phyloP scores from a whole-genome alignment of 2,797 vertebrate genomes.

The Sitta carolinensis region DNA sequence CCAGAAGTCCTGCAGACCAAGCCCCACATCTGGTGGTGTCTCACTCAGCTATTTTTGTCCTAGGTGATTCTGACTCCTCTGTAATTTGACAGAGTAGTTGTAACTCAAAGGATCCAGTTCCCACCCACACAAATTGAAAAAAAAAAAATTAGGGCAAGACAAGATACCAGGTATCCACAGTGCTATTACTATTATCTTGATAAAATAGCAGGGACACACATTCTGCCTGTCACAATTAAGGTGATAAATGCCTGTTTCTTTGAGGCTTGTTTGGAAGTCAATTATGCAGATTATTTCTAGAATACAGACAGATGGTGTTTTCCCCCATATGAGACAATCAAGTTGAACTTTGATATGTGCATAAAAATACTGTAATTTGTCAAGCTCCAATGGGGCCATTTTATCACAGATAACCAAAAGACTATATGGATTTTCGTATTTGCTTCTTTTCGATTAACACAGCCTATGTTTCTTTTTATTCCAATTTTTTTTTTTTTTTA shows the following conservation, averaged over 20 bases:
- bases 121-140: slow-evolving; percentile 29
- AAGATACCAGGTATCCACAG: slow-evolving; percentile 53
- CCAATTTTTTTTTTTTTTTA: not conserved
- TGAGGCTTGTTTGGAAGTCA: slow-evolving; percentile 79
- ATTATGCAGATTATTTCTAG: slow-evolving; percentile 82
- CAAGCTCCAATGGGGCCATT: slow-evolving; percentile 65
- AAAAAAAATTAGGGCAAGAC: slow-evolving; percentile 24
- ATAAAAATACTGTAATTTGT: slow-evolving; percentile 76
- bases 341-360: slow-evolving; percentile 77
- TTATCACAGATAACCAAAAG: slow-evolving; percentile 69
- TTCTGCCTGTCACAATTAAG: slow-evolving; percentile 76
- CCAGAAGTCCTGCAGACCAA: not conserved
- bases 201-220: slow-evolving; percentile 71
- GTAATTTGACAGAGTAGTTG: not conserved
- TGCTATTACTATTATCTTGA: slow-evolving; percentile 72
- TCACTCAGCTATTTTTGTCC: not conserved
- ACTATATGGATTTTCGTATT: slow-evolving; percentile 70
- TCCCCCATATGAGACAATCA: slow-evolving; percentile 75
- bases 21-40: not conserved
- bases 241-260: slow-evolving; percentile 78
- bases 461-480: slow-evolving; percentile 45
- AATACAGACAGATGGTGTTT: slow-evolving; percentile 80
- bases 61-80: not conserved
- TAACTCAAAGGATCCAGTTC: not conserved
- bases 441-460: slow-evolving; percentile 70